Percentiles rank a stretch among this genome's conserved stretches.
These are phyloP conservation scores for Taenioides sp. DNA, from an alignment of 2,797 vertebrate species.

Conservation along the genomic window DNA sequence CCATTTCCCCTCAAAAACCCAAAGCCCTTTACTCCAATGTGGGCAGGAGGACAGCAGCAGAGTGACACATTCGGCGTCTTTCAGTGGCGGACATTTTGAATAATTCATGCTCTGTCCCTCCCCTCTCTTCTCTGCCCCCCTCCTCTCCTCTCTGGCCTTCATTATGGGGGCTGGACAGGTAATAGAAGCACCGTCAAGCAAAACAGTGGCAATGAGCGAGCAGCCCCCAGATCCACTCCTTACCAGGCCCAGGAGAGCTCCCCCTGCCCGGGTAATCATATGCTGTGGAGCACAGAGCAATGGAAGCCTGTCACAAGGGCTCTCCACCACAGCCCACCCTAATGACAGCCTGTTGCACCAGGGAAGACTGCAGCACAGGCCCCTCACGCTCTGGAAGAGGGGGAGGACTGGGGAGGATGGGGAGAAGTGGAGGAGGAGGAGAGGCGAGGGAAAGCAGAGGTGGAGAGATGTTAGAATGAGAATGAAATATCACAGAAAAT, in stretches of 20 bases:
- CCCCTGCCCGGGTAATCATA: conserved; percentile 80
- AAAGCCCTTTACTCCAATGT: background rate
- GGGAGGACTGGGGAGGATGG: conserved; percentile 38
- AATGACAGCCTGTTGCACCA: conserved; percentile 80
- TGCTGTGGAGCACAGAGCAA: conserved; percentile 78
- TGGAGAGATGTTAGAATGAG: background rate
- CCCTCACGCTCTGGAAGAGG: conserved; percentile 49
- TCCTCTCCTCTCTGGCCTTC: conserved; percentile 78
- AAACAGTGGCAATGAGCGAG: conserved; percentile 57
- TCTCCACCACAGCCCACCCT: conserved; percentile 76
- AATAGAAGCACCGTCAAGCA: conserved; percentile 78
- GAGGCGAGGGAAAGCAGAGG: background rate
- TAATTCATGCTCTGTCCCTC: conserved; percentile 80
- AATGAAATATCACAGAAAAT: too few species aligned
- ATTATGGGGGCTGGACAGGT: conserved; percentile 80
- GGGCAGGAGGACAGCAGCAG: too few species aligned
- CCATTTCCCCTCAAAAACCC: background rate
- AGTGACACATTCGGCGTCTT: conserved; percentile 53
- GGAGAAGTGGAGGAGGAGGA: background rate
- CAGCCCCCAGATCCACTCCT: conserved; percentile 63
- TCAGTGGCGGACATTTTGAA: conserved; percentile 65
- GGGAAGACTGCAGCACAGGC: conserved; percentile 63
- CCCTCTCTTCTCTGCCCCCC: too few species aligned
- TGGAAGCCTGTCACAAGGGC: conserved; percentile 77
- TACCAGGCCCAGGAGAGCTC: conserved; percentile 69